Conservation (phyloP, 2,113 vertebrate species). For the Genyomyrus donnyi region DNA sequence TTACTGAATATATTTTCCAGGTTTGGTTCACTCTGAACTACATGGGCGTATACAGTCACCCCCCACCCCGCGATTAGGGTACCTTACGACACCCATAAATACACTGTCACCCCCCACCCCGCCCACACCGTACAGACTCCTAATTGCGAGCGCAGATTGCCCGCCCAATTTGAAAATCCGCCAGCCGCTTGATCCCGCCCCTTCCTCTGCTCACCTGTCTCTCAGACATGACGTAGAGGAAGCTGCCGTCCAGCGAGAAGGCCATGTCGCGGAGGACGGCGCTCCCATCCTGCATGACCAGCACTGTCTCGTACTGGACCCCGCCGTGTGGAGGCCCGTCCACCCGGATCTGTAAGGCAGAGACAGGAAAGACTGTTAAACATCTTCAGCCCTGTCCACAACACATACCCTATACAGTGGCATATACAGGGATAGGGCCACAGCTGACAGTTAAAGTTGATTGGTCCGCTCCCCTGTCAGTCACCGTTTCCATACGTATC, state of each 20-base stretch:
- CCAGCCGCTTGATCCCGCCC: background rate
- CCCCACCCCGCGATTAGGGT: too few species aligned
- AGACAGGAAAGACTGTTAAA: slow-evolving; percentile 17
- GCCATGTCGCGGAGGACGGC: slow-evolving; percentile 89
- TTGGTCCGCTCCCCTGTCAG: background rate
- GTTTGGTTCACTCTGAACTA: too few species aligned
- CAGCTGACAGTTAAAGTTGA: background rate
- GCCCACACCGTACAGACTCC: background rate
- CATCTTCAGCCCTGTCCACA: background rate
- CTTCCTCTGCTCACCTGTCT: slow-evolving; percentile 71
- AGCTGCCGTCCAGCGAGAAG: slow-evolving; percentile 80
- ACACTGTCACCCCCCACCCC: too few species aligned
- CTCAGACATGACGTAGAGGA: slow-evolving; percentile 90
- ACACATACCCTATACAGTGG: background rate
- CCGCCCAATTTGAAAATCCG: background rate
- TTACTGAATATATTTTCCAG: too few species aligned
- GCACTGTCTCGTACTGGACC: slow-evolving; percentile 83
- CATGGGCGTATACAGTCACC: too few species aligned
- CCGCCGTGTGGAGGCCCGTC: slow-evolving; percentile 87
- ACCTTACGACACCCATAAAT: too few species aligned
- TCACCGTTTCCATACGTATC: background rate
- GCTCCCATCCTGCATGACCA: slow-evolving; percentile 83
- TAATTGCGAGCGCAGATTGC: background rate
- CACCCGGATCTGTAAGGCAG: slow-evolving; percentile 76
- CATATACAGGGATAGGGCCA: background rate